Evolutionary conservation across 2,888 invertebrate species (phyloP).

Genomic region (Lepidochitona cinerea): DNA sequence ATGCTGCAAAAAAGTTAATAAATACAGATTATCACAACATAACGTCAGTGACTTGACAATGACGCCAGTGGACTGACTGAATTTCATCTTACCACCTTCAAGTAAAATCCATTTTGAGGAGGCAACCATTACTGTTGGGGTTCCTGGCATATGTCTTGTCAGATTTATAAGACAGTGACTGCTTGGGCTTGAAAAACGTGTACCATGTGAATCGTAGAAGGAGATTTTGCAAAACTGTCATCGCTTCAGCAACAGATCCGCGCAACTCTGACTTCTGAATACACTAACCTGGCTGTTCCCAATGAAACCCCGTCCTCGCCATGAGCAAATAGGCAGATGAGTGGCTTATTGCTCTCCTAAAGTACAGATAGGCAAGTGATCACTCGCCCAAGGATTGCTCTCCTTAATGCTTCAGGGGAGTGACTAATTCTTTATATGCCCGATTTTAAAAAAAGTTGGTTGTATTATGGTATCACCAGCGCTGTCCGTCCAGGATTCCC

Average conservation of each 20-base stretch:
- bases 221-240: conserved; percentile 4
- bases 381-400: too few species aligned
- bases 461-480: too few species aligned
- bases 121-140: background rate
- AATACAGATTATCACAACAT: too few species aligned
- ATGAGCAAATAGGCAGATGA: too few species aligned
- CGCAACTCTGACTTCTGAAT: conserved; percentile 1
- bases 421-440: too few species aligned
- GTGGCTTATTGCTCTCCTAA: too few species aligned
- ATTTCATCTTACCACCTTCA: conserved; percentile 17
- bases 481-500: too few species aligned
- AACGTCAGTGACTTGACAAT: conserved; percentile 12
- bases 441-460: too few species aligned
- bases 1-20: too few species aligned
- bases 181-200: conserved; percentile 12
- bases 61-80: conserved; percentile 22
- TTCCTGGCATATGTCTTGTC: background rate
- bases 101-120: conserved; percentile 20
- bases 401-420: too few species aligned
- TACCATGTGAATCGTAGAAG: conserved; percentile 7
- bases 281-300: conserved; percentile 7
- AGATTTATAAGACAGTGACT: conserved; percentile 6
- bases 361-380: too few species aligned
- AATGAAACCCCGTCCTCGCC: conserved; percentile 16
- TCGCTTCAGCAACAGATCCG: conserved; percentile 3